Base-by-base conservation (phyloP, 2,888 invertebrate species). In the Amblyjoppa fuscipennis region DNA sequence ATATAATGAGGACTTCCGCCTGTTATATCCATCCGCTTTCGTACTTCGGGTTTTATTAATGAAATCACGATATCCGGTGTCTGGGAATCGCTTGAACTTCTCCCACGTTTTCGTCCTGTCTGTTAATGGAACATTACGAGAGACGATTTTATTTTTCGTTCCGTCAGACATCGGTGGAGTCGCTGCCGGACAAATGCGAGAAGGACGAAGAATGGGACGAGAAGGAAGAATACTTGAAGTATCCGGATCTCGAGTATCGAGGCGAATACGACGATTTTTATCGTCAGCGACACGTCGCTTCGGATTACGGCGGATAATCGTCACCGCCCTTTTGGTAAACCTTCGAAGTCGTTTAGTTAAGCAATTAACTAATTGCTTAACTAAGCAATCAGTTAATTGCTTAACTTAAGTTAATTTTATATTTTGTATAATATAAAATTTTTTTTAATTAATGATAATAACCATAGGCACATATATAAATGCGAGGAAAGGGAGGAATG, bases 41-140 rank as follows among this genome's bases (percentile, higher is more conserved):
- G 76, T 83, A 71, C 70, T 78, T 66, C 66, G 28, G 28, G 68
- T 70, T 64, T 74, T 84, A 79, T 80, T 90, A 89, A 90, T 88
- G 87, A 82, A 90, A 90, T 90, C 85, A 89, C 89, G 88, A 91
- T 89, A 89, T 91, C 90, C 90, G 90, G 87, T 69, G 83, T 82
- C 83, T 78, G 76, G 38, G 51, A 69, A 74, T 20, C 56, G 25
- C 69, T 25, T 9, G 20, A 66, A 73, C 45, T 79, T 71, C 49
- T 45, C 38, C 41, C 41, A 45, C 45, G 11, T 53, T 75, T 20
- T 20, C 38, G 1, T 13, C 31, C 3, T 38, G 49, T 64, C 56
- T 56, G 56, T 31, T 13, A 16, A 34, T 31, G 20, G 20, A 61
- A 34, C 31, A 1, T 11, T 56, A 11, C 11, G 38, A 25, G n/a